Evolutionary conservation across 1,140 invertebrate species (phyloP).

Genomic region (Samia ricini): DNA sequence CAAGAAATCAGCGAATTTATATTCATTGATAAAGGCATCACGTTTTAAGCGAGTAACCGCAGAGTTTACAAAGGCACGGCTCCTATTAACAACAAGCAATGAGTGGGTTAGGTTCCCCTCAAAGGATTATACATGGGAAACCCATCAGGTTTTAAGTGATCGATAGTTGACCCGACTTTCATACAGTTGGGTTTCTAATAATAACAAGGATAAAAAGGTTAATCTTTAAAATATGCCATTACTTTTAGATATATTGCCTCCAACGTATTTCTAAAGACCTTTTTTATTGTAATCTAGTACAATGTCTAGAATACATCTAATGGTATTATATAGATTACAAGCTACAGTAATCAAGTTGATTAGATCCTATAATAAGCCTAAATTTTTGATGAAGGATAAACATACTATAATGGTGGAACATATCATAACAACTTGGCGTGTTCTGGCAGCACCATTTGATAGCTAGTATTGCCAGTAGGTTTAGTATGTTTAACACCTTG

Average conservation of each 20-base stretch:
- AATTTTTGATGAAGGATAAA: too few species aligned
- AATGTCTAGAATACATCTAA: too few species aligned
- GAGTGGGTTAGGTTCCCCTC: not conserved
- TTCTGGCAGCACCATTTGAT: too few species aligned
- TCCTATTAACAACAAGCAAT: not conserved
- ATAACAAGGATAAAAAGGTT: not conserved
- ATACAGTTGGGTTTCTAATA: not conserved
- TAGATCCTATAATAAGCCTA: too few species aligned
- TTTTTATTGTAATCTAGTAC: not conserved
- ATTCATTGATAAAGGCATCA: not conserved
- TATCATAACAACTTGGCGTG: too few species aligned
- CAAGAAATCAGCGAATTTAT: not conserved
- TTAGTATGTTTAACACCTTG: too few species aligned
- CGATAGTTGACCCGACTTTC: not conserved
- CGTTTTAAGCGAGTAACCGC: not conserved
- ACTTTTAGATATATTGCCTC: not conserved
- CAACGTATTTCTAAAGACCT: not conserved
- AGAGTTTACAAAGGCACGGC: not conserved
- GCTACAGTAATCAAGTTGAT: too few species aligned
- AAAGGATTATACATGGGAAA: not conserved
- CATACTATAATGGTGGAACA: too few species aligned
- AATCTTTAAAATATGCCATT: not conserved
- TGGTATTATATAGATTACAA: too few species aligned
- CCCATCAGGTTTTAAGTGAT: not conserved
- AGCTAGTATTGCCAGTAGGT: too few species aligned